Base-by-base conservation (phyloP, 1,140 invertebrate species). In the Drosophila repleta region DNA sequence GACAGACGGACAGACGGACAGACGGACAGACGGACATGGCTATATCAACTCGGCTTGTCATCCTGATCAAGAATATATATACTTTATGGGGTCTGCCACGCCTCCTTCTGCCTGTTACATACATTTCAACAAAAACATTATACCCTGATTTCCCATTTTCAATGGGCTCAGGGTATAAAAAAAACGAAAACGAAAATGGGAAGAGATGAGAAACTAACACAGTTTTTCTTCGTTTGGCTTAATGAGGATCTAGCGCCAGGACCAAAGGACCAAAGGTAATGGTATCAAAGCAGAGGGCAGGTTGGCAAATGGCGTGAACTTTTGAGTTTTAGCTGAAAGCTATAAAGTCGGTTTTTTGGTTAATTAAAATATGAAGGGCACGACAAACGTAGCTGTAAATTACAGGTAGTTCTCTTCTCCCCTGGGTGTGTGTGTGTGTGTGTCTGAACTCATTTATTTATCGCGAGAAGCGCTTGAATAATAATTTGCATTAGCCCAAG, bases 211-310 rank as follows among this genome's bases (percentile, higher is more conserved):
- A 68, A 80, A 78, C 82, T 76, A 88, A 68, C 48, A 66, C 83
- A 76, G 78, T 83, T 87, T 87, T 87, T 87, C 78, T 79, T 87
- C 64, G 65, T 73, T 74, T 74, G 58, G 58, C 65, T 76, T 88
- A 88, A 88, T 88, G 83, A 88, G 83, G 76, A 88, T 83, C 45
- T 83, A 82, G 74, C 66, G 74, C 62, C 77, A 68, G 73, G 53
- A 57, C n/a, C 24, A 15, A 51, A 41, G 49, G 43, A n/a, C n/a
- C 15, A 63, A 58, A 35, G 39, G 39, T 43, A 43, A 43, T 17
- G 17, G 37, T 29, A 43, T 43, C 56, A 65, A 21, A 32, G 62
- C 29, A 72, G 51, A 56, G 77, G 56, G 76, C 74, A 80, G 57
- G 56, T 17, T 43, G 15, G 39, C 15, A 74, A 78, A 73, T 81